These are phyloP conservation scores for Leistus spinibarbis DNA, from an alignment of 2,888 invertebrate species.

Conservation along the genomic window DNA sequence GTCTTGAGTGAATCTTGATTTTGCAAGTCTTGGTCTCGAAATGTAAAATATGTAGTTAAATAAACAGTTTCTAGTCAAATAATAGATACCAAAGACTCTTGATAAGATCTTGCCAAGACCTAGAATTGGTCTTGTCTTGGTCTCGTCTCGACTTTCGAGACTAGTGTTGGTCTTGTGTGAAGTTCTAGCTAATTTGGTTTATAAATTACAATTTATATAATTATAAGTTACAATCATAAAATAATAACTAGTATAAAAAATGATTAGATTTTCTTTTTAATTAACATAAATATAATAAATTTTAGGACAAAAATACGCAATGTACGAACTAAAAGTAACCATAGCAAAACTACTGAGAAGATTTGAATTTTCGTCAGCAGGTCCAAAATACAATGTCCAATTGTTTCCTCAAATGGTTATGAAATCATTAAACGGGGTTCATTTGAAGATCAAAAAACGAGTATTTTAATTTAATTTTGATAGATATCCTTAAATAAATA, in stretches of 20 bases:
- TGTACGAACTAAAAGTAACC: slow-evolving; percentile 19
- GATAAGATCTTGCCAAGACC: too few relatives aligned
- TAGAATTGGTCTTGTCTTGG: too few relatives aligned
- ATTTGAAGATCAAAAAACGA: slow-evolving; percentile 12
- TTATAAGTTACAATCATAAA: neutral
- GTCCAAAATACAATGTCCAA: slow-evolving; percentile 7
- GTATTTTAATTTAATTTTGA: slow-evolving; percentile 14
- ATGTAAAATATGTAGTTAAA: too few relatives aligned
- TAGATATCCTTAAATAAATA: too few relatives aligned
- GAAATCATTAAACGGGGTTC: slow-evolving; percentile 17
- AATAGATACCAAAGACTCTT: too few relatives aligned
- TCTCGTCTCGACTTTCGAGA: too few relatives aligned
- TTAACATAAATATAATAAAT: neutral
- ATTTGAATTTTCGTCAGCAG: slow-evolving; percentile 23
- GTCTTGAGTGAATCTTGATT: too few relatives aligned
- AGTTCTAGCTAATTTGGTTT: too few relatives aligned
- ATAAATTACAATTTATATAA: neutral
- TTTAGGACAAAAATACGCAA: slow-evolving; percentile 24
- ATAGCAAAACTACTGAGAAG: slow-evolving; percentile 14
- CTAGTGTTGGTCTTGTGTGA: too few relatives aligned
- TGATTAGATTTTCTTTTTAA: neutral
- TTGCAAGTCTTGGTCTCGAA: too few relatives aligned
- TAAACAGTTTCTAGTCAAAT: too few relatives aligned
- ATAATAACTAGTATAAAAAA: neutral
- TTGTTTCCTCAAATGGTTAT: slow-evolving; percentile 6